phyloP scores from a whole-genome alignment of 2,113 vertebrate genomes.

The Saimiri boliviensis region DNA sequence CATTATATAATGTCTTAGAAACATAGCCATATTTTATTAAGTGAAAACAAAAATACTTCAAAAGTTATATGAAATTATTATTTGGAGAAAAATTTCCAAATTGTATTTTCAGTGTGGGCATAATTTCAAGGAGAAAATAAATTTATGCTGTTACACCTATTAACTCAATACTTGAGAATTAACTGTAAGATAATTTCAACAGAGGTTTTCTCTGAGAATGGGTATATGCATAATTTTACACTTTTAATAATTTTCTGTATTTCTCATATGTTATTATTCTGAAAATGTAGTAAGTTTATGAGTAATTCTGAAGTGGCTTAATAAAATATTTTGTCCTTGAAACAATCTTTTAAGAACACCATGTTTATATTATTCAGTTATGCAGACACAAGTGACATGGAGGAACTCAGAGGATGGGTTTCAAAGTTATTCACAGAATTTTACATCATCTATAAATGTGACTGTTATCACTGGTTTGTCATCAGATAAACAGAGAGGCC shows the following conservation, averaged over 20 bases:
- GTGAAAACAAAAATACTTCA: background rate
- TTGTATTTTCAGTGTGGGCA: background rate
- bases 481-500: background rate
- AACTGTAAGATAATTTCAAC: background rate
- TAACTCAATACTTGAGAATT: background rate
- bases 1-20: background rate
- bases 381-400: background rate
- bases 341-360: background rate
- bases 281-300: background rate
- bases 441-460: background rate
- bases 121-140: background rate
- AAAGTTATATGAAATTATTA: background rate
- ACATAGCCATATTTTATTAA: background rate
- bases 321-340: background rate
- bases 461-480: background rate
- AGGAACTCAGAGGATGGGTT: background rate
- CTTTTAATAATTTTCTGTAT: background rate
- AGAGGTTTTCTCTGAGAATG: background rate
- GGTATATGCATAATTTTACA: background rate
- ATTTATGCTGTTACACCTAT: background rate
- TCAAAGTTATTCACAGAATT: conserved; percentile 26
- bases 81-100: background rate
- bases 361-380: background rate
- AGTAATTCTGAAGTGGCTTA: background rate
- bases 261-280: background rate